A percentile compares a stretch with the other conserved stretches of the same genome.
Evolutionary conservation across 2,888 invertebrate species (phyloP).

Genomic region (Maniola hyperantus): DNA sequence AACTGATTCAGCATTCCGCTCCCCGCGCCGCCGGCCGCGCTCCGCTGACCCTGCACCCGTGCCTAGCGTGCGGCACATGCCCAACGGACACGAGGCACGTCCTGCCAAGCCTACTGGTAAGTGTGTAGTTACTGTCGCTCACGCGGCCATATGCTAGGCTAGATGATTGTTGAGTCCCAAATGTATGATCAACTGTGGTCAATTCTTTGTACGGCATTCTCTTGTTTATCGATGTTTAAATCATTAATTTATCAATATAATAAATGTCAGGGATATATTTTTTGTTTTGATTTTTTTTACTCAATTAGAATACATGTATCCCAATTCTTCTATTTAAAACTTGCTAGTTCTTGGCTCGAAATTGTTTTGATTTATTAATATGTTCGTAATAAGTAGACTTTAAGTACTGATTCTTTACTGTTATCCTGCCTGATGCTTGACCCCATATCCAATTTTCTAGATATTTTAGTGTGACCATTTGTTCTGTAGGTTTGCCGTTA

Average conservation of each 20-base stretch:
- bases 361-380: not conserved
- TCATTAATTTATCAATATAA: too few relatives aligned
- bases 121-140: constrained; percentile 29
- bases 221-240: not conserved
- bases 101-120: constrained; percentile 86
- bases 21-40: constrained; percentile 90
- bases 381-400: not conserved
- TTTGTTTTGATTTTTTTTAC: too few relatives aligned
- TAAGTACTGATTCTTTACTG: constrained; percentile 28
- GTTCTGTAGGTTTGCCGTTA: constrained; percentile 85
- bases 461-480: constrained; percentile 53
- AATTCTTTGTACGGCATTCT: not conserved
- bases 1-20: constrained; percentile 81
- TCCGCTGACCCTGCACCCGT: constrained; percentile 81
- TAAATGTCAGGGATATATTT: too few relatives aligned
- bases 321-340: not conserved
- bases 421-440: constrained; percentile 74
- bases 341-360: not conserved
- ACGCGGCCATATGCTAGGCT: not conserved
- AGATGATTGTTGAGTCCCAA: not conserved
- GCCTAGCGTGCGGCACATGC: constrained; percentile 55
- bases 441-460: constrained; percentile 40
- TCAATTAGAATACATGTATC: too few relatives aligned
- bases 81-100: constrained; percentile 83
- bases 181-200: not conserved